Conservation (phyloP, 2,888 invertebrate species). For the Piscicola geometra region DNA sequence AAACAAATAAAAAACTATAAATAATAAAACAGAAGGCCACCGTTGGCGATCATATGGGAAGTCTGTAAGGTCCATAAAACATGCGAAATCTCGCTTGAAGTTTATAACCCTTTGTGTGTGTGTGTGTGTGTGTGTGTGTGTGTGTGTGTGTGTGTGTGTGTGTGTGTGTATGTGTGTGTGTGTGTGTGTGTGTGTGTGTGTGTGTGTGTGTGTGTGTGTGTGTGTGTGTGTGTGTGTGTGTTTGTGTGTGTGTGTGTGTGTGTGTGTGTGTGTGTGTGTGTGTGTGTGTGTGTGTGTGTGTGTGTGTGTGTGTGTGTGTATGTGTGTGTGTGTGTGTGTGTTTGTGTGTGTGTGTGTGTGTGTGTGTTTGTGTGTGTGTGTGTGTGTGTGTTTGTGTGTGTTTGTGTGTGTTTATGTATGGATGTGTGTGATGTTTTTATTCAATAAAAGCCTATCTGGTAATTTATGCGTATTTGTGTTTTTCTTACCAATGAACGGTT, state of each 20-base stretch:
- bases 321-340: conserved; percentile 36
- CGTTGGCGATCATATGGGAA: too few species aligned
- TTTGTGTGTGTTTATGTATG: too few species aligned
- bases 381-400: too few species aligned
- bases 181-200: conserved; percentile 34
- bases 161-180: conserved; percentile 32
- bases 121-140: conserved; percentile 19
- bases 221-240: conserved; percentile 33
- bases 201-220: conserved; percentile 33
- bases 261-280: conserved; percentile 35
- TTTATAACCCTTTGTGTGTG: neutral
- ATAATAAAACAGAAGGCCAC: too few species aligned
- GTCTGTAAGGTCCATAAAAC: neutral
- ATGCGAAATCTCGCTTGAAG: neutral
- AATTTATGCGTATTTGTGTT: conserved; percentile 42
- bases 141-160: conserved; percentile 1
- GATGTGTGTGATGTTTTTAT: too few species aligned
- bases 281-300: conserved; percentile 35
- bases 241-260: conserved; percentile 34
- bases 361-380: too few species aligned
- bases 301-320: conserved; percentile 45
- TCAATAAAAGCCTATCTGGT: too few species aligned
- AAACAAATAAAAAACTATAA: too few species aligned
- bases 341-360: conserved; percentile 14
- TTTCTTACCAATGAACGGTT: too few species aligned